Evolutionary conservation across 1,140 invertebrate genomes (phyloP).

Genomic region (Parapsyche elsis): DNA sequence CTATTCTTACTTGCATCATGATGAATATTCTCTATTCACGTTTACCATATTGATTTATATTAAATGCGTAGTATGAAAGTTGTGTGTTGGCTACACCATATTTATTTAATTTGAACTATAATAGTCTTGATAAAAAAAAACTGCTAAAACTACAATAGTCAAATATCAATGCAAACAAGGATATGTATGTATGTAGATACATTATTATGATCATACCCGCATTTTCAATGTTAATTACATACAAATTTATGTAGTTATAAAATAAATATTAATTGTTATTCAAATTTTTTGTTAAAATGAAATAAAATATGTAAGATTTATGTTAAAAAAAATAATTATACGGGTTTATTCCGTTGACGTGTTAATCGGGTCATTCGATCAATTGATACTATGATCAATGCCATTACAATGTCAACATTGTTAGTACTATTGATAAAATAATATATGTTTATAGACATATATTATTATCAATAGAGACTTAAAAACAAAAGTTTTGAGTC

Average conservation of each 20-base stretch:
- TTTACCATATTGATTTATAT: too few relatives aligned
- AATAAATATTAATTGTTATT: not conserved
- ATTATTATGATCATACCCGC: not conserved
- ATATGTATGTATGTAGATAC: too few relatives aligned
- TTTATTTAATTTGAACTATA: too few relatives aligned
- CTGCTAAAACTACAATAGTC: too few relatives aligned
- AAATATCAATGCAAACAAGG: too few relatives aligned
- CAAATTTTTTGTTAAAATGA: not conserved
- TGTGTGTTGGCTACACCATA: too few relatives aligned
- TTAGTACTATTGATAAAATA: not conserved
- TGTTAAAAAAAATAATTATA: not conserved
- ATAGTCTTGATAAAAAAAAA: too few relatives aligned
- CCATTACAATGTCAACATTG: not conserved
- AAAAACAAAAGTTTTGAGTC: not conserved
- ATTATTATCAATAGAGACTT: not conserved
- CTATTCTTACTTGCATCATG: too few relatives aligned
- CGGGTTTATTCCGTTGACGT: not conserved
- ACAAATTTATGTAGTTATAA: not conserved
- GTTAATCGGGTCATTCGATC: slow-evolving; percentile 7
- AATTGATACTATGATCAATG: slow-evolving; percentile 12
- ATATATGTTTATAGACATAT: not conserved
- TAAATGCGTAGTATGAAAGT: too few relatives aligned
- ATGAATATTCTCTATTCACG: too few relatives aligned
- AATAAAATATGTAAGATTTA: not conserved
- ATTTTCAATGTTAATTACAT: not conserved